Evolutionary conservation across 2,113 vertebrate genomes (phyloP), one percentile per base, ranked within the genome.

Genomic region (Chamaetylas fuelleborni): DNA sequence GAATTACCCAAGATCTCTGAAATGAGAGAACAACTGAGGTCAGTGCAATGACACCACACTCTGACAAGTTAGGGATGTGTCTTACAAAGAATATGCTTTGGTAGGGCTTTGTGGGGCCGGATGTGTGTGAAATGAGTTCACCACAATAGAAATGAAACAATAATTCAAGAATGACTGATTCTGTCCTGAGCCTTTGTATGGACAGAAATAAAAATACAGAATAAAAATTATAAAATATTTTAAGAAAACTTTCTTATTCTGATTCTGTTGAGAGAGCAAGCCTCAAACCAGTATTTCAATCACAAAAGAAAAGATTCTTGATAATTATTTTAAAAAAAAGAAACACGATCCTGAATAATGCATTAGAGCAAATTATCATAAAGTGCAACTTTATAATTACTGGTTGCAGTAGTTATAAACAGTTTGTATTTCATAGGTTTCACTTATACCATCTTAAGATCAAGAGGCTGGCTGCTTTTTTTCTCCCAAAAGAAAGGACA

Each of bases 401-500:
- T 56, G 22, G 13, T 13, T 45, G 56, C 4, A 57, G 14, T 43
- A 38, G 15, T 16, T n/a, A 38, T 16, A n/a, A 78, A 61, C 14
- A 60, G 14, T 70, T 65, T 73, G 14, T 11, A 42, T 48, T 57
- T 42, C 61, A 61, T 29, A 12, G 0, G 2, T 60, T 79, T 87
- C 26, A 12, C 2, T 33, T 69, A 22, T 0, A 26, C 15, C 7
- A 15, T 29, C 18, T 43, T 16, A 81, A 64, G 2, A 65, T n/a
- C 26, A 15, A 16, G 11, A 8, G 6, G 4, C 19, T 25, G 12
- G 12, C 17, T 0, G 2, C 16, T 43, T 43, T 34, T 31, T 31
- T 33, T 0, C 40, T 40, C 48, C 15, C 19, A 29, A 24, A 34
- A 64, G 12, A 56, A 24, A n/a, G 5, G 13, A 23, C 24, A 56